Evolutionary conservation across 2,888 invertebrate genomes (phyloP), one percentile per base, ranked within the genome.

Genomic region (Drosophila mayaguana): DNA sequence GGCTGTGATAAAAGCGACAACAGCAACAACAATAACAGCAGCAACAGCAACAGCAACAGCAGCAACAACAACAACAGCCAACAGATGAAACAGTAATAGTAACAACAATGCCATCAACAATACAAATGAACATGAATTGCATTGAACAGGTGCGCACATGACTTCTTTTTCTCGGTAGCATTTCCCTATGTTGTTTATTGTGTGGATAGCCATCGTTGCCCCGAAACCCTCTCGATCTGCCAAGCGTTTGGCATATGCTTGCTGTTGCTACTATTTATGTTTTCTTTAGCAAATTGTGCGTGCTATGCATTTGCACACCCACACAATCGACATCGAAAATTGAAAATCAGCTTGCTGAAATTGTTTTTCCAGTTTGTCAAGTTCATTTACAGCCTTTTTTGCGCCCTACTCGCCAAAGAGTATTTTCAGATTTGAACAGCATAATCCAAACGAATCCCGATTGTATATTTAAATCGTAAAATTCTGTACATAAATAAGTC

Each of bases 101-200:
- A 71, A 48, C 74, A 65, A 63, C 68, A 75, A 63, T 63, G 64
- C 54, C 75, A 78, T 73, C 87, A 84, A 82, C 84, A 85, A 77
- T 83, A 88, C 88, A 86, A 88, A 85, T 83, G 88, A 85, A 88
- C 86, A 88, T 83, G 88, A 86, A 88, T 83, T 88, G 88, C 81
- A 88, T 69, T 78, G 88, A 80, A 80, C 86, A 88, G 88, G 86
- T 85, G 84, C 83, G 84, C 82, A 85, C 86, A 85, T 86, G 86
- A 88, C 86, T 86, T 86, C 86, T 88, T 86, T 86, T 86, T 75
- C 83, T 75, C 83, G 72, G 78, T 66, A 80, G 81, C 85, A 87
- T 75, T 75, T 75, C 72, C 63, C 53, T 60, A 54, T 70, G 72
- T 62, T 77, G 66, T 76, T 72, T 75, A 75, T 72, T 72, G 72